Evolutionary conservation across 2,113 vertebrate genomes (phyloP).

Genomic region (Corythoichthys haematopterus): DNA sequence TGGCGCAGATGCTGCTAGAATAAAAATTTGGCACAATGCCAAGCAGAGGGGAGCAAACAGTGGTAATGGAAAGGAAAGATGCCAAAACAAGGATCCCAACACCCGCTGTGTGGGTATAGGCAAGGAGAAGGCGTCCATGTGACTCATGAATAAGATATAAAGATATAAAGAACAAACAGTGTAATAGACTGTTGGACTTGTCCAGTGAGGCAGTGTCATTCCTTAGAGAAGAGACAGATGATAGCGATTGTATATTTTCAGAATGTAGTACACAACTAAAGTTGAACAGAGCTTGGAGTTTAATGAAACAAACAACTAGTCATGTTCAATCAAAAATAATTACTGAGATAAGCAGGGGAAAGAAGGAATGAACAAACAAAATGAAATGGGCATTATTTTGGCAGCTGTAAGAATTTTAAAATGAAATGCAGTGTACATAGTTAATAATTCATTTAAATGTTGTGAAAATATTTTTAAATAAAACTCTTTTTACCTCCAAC

Average conservation of each 20-base stretch:
- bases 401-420: not conserved
- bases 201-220: constrained; percentile 16
- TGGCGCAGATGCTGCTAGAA: constrained; percentile 44
- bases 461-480: not conserved
- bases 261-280: too few relatives aligned
- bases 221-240: constrained; percentile 16
- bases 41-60: constrained; percentile 11
- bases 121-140: constrained; percentile 39
- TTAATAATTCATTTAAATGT: not conserved
- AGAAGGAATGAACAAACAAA: not conserved
- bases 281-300: not conserved
- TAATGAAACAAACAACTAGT: not conserved
- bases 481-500: not conserved
- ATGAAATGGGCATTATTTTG: not conserved
- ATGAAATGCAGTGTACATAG: not conserved
- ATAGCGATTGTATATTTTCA: constrained; percentile 21
- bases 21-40: constrained; percentile 46
- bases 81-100: constrained; percentile 33
- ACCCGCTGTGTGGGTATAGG: constrained; percentile 43
- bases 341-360: not conserved
- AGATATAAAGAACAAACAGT: constrained; percentile 44
- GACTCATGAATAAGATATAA: constrained; percentile 62
- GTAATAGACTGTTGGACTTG: constrained; percentile 39
- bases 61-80: constrained; percentile 19
- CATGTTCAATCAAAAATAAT: not conserved